A percentile compares a stretch with the other conserved stretches of the same genome.
Conservation (phyloP, 2,888 invertebrate species). For the Acronicta leporina region DNA sequence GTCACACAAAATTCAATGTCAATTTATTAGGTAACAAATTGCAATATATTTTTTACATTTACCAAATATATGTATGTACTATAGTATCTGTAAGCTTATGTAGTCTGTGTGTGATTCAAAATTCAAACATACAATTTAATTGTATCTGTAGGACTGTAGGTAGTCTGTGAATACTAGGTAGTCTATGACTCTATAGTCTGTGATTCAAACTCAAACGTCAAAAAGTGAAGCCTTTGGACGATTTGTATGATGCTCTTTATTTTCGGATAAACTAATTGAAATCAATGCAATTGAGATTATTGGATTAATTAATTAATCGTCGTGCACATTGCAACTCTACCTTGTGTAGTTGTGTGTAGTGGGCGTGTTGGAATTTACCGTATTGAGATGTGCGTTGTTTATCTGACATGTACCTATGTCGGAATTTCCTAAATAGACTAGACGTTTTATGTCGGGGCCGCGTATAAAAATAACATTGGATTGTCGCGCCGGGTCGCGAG, state of each 20-base stretch:
- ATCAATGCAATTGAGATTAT: constrained; percentile 61
- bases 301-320: constrained; percentile 53
- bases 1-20: no score
- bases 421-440: constrained; percentile 85
- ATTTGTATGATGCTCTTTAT: constrained; percentile 56
- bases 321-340: constrained; percentile 37
- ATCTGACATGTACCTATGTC: constrained; percentile 79
- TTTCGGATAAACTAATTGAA: constrained; percentile 67
- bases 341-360: constrained; percentile 46
- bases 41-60: no score
- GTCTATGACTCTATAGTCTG: no score
- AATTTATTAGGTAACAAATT: no score
- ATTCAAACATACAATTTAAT: no score
- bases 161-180: no score
- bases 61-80: no score
- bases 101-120: no score
- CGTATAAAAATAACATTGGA: constrained; percentile 86
- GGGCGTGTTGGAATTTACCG: constrained; percentile 55
- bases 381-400: constrained; percentile 81
- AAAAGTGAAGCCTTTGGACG: constrained; percentile 51
- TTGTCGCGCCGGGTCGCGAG: constrained; percentile 76
- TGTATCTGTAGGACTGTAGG: no score
- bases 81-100: no score
- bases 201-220: constrained; percentile 50
- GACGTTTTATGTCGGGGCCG: constrained; percentile 86